A percentile compares a stretch with the other conserved stretches of the same genome.
These are phyloP conservation scores for Sphenopsis melanotis DNA, from an alignment of 2,797 vertebrate genomes.

Conservation along the genomic window DNA sequence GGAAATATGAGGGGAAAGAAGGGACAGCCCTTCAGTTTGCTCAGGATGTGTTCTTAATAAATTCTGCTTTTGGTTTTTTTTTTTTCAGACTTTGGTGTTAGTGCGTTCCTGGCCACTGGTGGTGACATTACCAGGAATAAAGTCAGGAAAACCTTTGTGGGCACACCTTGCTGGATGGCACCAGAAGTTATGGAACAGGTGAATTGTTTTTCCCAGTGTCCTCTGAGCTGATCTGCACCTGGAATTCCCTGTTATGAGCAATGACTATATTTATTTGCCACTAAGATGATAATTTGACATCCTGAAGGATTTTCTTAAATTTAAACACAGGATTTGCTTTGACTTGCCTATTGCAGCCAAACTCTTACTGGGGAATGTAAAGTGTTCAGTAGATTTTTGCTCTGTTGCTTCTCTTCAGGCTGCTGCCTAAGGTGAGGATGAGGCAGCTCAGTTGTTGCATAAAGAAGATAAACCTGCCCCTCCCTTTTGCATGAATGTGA, in stretches of 20 bases:
- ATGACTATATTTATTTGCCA: neutral
- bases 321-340: neutral
- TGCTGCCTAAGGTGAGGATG: neutral
- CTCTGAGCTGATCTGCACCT: neutral
- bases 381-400: neutral
- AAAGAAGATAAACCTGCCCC: neutral
- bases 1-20: neutral
- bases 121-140: slow-evolving; percentile 96
- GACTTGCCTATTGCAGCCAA: neutral
- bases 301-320: neutral
- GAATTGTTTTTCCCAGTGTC: neutral
- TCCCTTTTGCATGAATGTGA: neutral
- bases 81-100: slow-evolving; percentile 90
- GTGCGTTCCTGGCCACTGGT: slow-evolving; percentile 91
- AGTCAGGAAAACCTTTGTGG: slow-evolving; percentile 94
- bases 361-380: neutral
- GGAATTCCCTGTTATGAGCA: neutral
- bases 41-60: neutral
- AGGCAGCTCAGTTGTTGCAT: neutral
- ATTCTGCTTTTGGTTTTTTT: neutral
- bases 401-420: neutral
- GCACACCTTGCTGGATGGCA: slow-evolving; percentile 97
- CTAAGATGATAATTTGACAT: neutral
- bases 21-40: neutral
- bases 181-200: slow-evolving; percentile 98